phyloP scores from a whole-genome alignment of 2,797 vertebrate genomes.

The Trachops cirrhosus region DNA sequence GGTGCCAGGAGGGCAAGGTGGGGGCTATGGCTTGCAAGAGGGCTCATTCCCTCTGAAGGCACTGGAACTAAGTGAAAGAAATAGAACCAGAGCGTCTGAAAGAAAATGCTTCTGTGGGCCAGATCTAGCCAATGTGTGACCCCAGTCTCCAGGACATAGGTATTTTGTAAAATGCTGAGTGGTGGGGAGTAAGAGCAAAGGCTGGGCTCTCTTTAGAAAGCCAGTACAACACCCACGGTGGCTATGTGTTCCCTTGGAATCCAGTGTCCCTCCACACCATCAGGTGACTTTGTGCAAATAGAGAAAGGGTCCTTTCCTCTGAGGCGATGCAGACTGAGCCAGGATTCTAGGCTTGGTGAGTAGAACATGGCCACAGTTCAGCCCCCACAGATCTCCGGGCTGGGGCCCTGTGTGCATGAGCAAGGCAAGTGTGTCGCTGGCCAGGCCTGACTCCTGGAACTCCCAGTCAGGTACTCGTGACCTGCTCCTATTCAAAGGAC shows the following conservation, averaged over 20 bases:
- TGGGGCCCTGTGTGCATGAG: too few relatives aligned
- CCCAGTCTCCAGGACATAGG: rapidly evolving
- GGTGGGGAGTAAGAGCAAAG: not conserved
- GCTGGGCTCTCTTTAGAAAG: not conserved
- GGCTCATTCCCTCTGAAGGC: not conserved
- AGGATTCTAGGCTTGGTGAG: too few relatives aligned
- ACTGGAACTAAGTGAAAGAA: not conserved
- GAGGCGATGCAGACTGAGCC: rapidly evolving
- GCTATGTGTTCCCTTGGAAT: not conserved
- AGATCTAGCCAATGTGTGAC: not conserved
- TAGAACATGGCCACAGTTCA: not conserved
- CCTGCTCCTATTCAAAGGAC: not conserved
- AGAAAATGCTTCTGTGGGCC: not conserved
- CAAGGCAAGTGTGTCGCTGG: rapidly evolving
- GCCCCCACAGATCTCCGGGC: not conserved
- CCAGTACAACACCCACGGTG: not conserved
- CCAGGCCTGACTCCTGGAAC: not conserved
- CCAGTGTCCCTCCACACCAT: rapidly evolving
- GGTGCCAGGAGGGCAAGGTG: not conserved
- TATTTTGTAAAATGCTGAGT: not conserved
- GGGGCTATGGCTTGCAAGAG: not conserved
- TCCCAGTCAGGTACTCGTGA: not conserved
- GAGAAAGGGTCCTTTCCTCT: too few relatives aligned
- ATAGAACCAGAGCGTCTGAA: not conserved
- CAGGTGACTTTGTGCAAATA: not conserved